A percentile compares a stretch with the other conserved stretches of the same genome.
Conservation (phyloP, 1,140 invertebrate species). For the Heliconius eleuchia region DNA sequence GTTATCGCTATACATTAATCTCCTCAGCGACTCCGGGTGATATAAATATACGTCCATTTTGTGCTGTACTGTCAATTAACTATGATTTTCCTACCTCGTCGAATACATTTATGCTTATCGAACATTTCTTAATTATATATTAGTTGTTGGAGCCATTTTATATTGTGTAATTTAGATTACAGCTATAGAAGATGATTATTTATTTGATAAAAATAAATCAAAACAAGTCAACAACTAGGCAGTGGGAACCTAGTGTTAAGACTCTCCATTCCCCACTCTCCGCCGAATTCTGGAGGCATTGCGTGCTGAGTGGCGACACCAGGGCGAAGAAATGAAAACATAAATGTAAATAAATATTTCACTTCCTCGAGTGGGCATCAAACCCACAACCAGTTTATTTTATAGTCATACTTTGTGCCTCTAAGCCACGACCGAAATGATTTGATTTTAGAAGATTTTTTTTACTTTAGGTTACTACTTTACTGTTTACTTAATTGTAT, state of each 20-base stretch:
- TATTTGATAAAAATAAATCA: too few relatives aligned
- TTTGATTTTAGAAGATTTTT: neutral
- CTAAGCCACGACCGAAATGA: too few relatives aligned
- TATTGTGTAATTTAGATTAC: neutral
- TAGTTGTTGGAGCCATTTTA: neutral
- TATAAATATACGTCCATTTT: conserved; percentile 42
- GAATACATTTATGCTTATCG: neutral
- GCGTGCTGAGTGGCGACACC: too few relatives aligned
- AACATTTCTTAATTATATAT: conserved; percentile 8
- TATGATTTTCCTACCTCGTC: neutral
- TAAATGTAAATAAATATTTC: too few relatives aligned
- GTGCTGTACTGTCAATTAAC: conserved; percentile 14
- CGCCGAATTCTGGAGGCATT: too few relatives aligned
- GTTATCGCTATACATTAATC: conserved; percentile 59
- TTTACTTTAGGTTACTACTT: neutral
- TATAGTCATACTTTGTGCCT: too few relatives aligned
- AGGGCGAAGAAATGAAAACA: too few relatives aligned
- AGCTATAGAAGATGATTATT: neutral
- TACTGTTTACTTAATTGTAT: conserved; percentile 27
- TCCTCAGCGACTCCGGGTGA: conserved; percentile 41
- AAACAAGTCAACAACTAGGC: too few relatives aligned
- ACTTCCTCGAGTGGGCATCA: too few relatives aligned
- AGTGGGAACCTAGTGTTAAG: too few relatives aligned
- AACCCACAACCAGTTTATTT: too few relatives aligned
- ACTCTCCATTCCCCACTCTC: too few relatives aligned